phyloP scores from a whole-genome alignment of 2,113 vertebrate genomes.

The Kobus ellipsiprymnus region DNA sequence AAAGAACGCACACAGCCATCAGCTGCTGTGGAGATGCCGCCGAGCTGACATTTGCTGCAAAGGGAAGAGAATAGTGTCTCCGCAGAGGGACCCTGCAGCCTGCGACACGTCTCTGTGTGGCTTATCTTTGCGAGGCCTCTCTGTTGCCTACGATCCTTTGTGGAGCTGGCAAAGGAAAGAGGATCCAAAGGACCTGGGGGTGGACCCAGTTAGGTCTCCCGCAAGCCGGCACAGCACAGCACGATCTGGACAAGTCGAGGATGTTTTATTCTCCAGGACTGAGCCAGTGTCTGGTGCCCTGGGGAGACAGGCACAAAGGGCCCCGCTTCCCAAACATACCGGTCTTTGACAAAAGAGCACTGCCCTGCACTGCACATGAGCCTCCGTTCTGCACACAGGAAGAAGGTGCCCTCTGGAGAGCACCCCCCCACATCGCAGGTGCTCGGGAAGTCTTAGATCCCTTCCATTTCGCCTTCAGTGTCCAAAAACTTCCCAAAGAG shows the following conservation, averaged over 20 bases:
- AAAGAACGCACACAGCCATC: conserved; percentile 33
- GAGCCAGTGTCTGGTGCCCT: neutral
- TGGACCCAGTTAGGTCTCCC: neutral
- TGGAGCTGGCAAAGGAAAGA: neutral
- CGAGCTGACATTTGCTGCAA: conserved; percentile 58
- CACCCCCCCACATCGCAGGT: accelerated
- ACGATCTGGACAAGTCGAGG: neutral
- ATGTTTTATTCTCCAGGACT: neutral
- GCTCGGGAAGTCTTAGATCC: neutral
- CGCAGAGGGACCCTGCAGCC: conserved; percentile 5
- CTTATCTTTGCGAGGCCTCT: conserved; percentile 24
- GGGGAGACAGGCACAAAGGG: neutral
- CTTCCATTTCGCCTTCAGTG: accelerated
- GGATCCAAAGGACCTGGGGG: neutral
- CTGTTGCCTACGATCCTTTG: neutral
- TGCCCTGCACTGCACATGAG: neutral
- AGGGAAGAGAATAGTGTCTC: conserved; percentile 27
- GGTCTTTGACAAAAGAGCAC: neutral
- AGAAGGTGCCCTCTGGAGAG: neutral
- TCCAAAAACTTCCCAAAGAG: neutral
- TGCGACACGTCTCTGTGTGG: neutral
- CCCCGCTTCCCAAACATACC: neutral
- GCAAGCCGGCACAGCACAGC: neutral
- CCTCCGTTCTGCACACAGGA: neutral
- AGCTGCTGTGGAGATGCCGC: conserved; percentile 20